Evolutionary conservation across 2,113 vertebrate genomes (phyloP).

Genomic region (Bungarus multicinctus): DNA sequence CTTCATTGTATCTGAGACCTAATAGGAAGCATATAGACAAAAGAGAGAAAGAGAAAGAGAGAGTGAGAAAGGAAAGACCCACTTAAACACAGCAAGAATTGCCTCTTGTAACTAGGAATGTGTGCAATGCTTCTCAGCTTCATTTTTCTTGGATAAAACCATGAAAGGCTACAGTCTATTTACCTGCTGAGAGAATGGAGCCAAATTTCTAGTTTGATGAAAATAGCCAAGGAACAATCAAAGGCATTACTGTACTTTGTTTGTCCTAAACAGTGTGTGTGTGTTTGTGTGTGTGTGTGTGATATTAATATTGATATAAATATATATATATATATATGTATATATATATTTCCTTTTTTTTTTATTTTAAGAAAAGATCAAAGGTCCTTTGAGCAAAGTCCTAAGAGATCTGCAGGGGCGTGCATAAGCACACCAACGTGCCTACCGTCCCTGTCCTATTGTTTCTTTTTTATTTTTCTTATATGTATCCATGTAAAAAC

Average conservation of each 20-base stretch:
- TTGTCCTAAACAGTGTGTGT: conserved; percentile 56
- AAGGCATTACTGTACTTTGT: conserved; percentile 76
- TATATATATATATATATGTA: too few species aligned
- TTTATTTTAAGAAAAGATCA: background rate
- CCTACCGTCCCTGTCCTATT: too few species aligned
- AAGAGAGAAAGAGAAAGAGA: background rate
- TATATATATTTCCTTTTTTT: background rate
- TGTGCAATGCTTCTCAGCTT: conserved; percentile 73
- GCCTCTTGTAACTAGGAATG: conserved; percentile 75
- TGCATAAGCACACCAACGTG: too few species aligned
- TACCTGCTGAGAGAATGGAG: conserved; percentile 78
- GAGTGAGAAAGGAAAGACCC: conserved; percentile 50
- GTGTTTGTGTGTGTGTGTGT: too few species aligned
- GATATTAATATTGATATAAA: too few species aligned
- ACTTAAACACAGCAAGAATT: conserved; percentile 75
- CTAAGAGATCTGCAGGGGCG: too few species aligned
- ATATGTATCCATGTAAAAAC: too few species aligned
- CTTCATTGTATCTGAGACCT: conserved; percentile 71
- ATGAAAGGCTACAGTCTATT: conserved; percentile 75
- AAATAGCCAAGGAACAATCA: conserved; percentile 82
- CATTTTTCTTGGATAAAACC: conserved; percentile 67
- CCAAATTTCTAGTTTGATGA: conserved; percentile 74
- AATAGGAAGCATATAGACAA: conserved; percentile 56
- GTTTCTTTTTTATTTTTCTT: too few species aligned
- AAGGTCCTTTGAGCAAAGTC: background rate